Conservation (phyloP, 2,888 invertebrate species). For the Drosophila colorata region DNA sequence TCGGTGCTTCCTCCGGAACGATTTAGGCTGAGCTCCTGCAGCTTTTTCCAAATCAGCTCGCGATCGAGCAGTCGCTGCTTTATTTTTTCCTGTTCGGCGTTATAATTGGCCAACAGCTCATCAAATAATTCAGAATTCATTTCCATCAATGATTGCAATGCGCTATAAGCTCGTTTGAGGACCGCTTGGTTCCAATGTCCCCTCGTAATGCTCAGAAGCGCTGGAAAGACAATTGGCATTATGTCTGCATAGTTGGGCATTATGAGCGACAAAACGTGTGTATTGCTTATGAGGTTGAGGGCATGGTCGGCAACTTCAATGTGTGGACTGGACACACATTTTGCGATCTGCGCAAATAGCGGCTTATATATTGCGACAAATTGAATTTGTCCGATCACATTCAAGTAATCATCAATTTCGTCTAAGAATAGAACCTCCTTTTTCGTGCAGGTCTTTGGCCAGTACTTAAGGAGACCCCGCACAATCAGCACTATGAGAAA, state of each 20-base stretch:
- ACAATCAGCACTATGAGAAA: not conserved
- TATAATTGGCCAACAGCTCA: not conserved
- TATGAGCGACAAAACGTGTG: not conserved
- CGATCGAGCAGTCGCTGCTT: constrained; percentile 1
- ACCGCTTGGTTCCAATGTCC: not conserved
- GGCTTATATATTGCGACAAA: not conserved
- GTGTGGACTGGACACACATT: not conserved
- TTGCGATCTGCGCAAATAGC: not conserved
- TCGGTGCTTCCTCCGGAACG: not conserved
- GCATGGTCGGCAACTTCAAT: constrained; percentile 3
- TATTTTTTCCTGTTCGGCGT: not conserved
- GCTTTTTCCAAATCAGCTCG: not conserved
- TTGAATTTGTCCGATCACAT: not conserved
- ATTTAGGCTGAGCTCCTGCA: not conserved
- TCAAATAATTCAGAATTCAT: not conserved
- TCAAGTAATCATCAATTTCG: not conserved
- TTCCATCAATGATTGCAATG: not conserved
- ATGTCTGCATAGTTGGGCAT: not conserved
- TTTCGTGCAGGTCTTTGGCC: constrained; percentile 1
- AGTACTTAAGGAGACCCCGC: not conserved
- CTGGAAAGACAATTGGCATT: constrained; percentile 4
- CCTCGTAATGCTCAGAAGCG: not conserved
- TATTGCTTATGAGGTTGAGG: not conserved
- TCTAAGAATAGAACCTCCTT: constrained; percentile 8
- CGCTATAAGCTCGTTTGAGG: not conserved